Percentiles rank a stretch among this genome's conserved stretches.
These are phyloP conservation scores for Brachionus angularis DNA, from an alignment of 1,140 invertebrate genomes.

Conservation along the genomic window DNA sequence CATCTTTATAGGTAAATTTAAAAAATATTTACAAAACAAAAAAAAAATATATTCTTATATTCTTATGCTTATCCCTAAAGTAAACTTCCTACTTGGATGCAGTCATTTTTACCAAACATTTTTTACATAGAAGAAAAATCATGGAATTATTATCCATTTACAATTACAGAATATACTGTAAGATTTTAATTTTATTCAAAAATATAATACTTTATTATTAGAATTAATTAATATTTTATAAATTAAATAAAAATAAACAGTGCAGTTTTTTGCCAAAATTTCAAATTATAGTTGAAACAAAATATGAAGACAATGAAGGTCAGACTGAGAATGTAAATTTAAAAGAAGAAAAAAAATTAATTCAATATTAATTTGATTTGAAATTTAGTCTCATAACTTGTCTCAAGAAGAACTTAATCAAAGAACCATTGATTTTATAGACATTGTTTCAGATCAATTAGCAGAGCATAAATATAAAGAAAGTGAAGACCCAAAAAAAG, in stretches of 20 bases:
- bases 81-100: conserved; percentile 81
- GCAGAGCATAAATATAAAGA: conserved; percentile 80
- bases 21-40: conserved; percentile 3
- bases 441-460: conserved; percentile 82
- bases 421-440: conserved; percentile 73
- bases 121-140: conserved; percentile 89
- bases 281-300: conserved; percentile 77
- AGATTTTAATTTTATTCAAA: not conserved
- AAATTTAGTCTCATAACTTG: conserved; percentile 69
- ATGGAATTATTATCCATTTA: conserved; percentile 90
- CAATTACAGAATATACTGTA: conserved; percentile 64
- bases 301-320: conserved; percentile 84
- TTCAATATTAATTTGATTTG: conserved; percentile 21
- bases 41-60: conserved; percentile 43
- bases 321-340: conserved; percentile 75
- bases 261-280: conserved; percentile 88
- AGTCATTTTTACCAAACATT: conserved; percentile 76
- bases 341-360: not conserved
- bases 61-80: conserved; percentile 58
- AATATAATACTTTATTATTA: not conserved
- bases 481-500: conserved; percentile 66
- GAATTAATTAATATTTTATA: not conserved
- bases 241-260: conserved; percentile 59
- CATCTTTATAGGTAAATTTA: conserved; percentile 74
- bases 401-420: conserved; percentile 69